A percentile compares a stretch with the other conserved stretches of the same genome.
These are phyloP conservation scores for Epizoanthus illoricatus DNA, from an alignment of 92 coral and sea anemone species.

Conservation along the genomic window DNA sequence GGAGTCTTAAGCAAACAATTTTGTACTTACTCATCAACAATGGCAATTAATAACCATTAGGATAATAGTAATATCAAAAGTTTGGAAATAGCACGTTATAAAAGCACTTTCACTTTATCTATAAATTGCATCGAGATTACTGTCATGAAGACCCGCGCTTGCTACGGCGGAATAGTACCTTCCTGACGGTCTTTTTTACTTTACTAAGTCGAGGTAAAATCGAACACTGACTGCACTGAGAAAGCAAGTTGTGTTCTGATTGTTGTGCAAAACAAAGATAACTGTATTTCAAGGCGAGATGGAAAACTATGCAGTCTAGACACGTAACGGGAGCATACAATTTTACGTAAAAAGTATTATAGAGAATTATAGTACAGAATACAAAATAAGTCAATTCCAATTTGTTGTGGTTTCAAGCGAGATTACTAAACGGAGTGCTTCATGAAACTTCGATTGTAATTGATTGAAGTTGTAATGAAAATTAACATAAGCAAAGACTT, in stretches of 20 bases:
- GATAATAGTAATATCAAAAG: conserved; percentile 25
- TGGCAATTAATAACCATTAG: conserved; percentile 39
- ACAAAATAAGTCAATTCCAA: not conserved
- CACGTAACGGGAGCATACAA: not conserved
- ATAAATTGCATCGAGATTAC: not conserved
- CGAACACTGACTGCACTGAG: no score
- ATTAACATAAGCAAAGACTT: conserved; percentile 51
- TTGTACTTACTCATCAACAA: conserved; percentile 41
- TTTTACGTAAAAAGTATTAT: not conserved
- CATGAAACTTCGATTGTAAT: conserved; percentile 22
- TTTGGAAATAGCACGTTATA: conserved; percentile 11
- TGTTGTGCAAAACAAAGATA: no score
- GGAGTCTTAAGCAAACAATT: conserved; percentile 42
- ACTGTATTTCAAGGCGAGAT: no score
- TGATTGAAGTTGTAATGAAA: conserved; percentile 29
- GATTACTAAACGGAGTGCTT: not conserved
- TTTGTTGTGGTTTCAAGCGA: not conserved
- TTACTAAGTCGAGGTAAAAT: no score
- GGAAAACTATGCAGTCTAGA: no score
- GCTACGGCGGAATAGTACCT: no score
- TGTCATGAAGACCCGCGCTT: not conserved
- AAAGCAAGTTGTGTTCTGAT: no score
- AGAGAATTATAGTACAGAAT: not conserved
- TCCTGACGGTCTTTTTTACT: no score
- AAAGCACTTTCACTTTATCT: conserved; percentile 25